phyloP scores from a whole-genome alignment of 2,888 invertebrate genomes.

The Octodonta nipae region DNA sequence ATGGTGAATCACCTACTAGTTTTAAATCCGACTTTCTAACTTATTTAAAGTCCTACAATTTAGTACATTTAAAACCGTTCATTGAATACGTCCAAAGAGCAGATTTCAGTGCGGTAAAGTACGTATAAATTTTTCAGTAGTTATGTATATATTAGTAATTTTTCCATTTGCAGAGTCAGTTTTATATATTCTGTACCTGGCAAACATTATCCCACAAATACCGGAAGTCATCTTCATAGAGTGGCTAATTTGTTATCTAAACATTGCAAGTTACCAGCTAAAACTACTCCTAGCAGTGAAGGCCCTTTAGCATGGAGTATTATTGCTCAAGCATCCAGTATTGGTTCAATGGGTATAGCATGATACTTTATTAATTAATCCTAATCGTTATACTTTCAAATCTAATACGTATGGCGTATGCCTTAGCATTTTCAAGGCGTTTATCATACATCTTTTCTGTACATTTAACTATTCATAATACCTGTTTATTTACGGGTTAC shows the following conservation, averaged over 20 bases:
- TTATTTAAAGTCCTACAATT: slow-evolving; percentile 64
- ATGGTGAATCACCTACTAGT: slow-evolving; percentile 69
- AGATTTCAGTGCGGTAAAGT: slow-evolving; percentile 77
- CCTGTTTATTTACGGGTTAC: no score
- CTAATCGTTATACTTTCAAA: no score
- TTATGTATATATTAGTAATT: neutral
- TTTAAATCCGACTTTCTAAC: slow-evolving; percentile 67
- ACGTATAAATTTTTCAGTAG: slow-evolving; percentile 20
- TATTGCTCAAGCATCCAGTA: slow-evolving; percentile 79
- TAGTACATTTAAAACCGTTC: slow-evolving; percentile 57
- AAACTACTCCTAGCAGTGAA: slow-evolving; percentile 29
- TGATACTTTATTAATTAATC: neutral
- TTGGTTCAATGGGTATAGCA: slow-evolving; percentile 45
- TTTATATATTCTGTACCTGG: slow-evolving; percentile 79
- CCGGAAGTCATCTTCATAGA: slow-evolving; percentile 39
- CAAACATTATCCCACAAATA: slow-evolving; percentile 40
- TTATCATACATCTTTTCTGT: no score
- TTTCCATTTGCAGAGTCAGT: slow-evolving; percentile 51
- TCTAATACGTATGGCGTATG: no score
- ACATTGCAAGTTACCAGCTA: slow-evolving; percentile 42
- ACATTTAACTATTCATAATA: no score
- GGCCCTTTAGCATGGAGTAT: slow-evolving; percentile 38
- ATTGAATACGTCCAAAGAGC: slow-evolving; percentile 56
- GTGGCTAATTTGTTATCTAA: slow-evolving; percentile 50
- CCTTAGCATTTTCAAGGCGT: no score